Percentiles rank a stretch among this genome's conserved stretches.
Conservation (phyloP, 2,113 vertebrate species). For the Epinephelus lanceolatus region DNA sequence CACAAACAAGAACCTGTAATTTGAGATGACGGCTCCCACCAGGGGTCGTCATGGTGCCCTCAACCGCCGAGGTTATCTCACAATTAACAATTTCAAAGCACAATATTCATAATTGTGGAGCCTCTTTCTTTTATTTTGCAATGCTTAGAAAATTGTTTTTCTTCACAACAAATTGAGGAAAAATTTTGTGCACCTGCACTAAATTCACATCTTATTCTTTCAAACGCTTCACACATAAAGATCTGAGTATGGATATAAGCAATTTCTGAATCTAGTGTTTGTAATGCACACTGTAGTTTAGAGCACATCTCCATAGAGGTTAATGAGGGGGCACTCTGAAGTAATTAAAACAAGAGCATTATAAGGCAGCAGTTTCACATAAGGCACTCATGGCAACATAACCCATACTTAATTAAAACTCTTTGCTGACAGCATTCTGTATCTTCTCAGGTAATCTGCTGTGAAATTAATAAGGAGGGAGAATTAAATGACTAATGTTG, state of each 20-base stretch:
- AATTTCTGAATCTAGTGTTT: constrained; percentile 65
- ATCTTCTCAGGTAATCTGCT: constrained; percentile 86
- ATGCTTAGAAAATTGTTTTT: background rate
- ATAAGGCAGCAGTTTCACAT: constrained; percentile 83
- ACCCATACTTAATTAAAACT: constrained; percentile 86
- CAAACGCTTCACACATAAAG: constrained; percentile 25
- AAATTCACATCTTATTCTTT: constrained; percentile 9
- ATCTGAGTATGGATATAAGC: constrained; percentile 46
- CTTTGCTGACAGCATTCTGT: constrained; percentile 81
- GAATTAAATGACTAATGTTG: constrained; percentile 81
- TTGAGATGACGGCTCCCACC: constrained; percentile 65
- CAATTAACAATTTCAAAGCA: constrained; percentile 41
- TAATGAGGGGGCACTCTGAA: constrained; percentile 81
- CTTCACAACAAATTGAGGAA: background rate
- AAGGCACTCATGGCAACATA: constrained; percentile 78
- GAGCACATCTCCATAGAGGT: constrained; percentile 80
- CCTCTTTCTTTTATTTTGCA: constrained; percentile 31
- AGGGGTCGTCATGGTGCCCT: constrained; percentile 80
- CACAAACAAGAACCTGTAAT: constrained; percentile 20
- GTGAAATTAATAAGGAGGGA: constrained; percentile 86
- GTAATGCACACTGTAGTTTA: constrained; percentile 73
- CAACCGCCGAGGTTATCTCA: constrained; percentile 50
- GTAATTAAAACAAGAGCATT: constrained; percentile 85
- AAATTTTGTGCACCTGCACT: background rate
- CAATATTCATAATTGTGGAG: background rate